Percentiles rank a stretch among this genome's conserved stretches.
Evolutionary conservation across 1,140 invertebrate genomes (phyloP).

Genomic region (Achatina immaculata): DNA sequence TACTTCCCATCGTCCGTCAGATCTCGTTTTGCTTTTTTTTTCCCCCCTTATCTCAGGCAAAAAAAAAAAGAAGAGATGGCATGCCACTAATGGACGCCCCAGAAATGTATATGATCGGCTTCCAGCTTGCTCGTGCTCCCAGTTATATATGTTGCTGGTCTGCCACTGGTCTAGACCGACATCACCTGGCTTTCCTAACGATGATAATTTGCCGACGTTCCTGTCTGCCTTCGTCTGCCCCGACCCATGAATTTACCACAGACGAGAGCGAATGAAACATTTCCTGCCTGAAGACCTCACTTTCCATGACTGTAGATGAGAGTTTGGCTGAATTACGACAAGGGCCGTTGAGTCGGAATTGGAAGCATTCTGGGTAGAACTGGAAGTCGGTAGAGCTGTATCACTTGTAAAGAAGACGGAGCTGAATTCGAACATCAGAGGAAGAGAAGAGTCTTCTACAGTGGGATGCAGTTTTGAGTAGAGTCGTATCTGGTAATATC

Average conservation of each 20-base stretch:
- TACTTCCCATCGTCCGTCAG: background rate
- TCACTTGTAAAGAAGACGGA: no score
- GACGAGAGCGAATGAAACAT: background rate
- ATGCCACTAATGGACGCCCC: background rate
- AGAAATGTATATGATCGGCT: background rate
- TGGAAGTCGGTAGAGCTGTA: no score
- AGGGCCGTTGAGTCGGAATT: no score
- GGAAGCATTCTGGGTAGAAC: no score
- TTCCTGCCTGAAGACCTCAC: no score
- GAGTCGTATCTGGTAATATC: no score
- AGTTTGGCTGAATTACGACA: no score
- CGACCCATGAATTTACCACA: background rate
- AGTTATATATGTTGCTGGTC: background rate
- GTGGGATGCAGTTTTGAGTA: no score
- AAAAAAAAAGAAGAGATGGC: background rate
- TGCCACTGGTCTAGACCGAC: background rate
- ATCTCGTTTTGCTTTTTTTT: background rate
- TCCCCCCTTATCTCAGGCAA: no score
- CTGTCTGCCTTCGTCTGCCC: background rate
- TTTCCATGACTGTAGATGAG: no score
- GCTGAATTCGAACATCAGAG: no score
- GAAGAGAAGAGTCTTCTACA: no score
- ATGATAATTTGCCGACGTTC: background rate
- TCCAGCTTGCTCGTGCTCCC: background rate
- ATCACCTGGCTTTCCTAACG: background rate